A percentile compares a stretch with the other conserved stretches of the same genome.
Conservation (phyloP, 2,797 vertebrate species). For the Mormyrus hasselquistii region DNA sequence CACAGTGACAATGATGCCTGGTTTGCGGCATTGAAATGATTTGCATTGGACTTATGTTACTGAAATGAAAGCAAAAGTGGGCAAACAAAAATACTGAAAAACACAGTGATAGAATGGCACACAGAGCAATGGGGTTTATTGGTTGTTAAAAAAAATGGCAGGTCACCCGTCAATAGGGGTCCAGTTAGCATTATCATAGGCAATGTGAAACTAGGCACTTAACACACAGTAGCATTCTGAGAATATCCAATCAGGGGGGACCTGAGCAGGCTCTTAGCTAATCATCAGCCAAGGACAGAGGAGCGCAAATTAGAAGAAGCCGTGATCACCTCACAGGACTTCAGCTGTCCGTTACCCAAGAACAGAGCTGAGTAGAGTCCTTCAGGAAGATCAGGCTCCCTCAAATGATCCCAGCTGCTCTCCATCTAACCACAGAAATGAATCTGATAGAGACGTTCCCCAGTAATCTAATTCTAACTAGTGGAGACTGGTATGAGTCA, state of each 20-base stretch:
- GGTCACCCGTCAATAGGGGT: background rate
- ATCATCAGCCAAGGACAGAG: background rate
- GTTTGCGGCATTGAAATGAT: background rate
- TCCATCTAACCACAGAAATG: background rate
- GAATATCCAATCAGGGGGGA: background rate
- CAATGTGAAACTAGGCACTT: background rate
- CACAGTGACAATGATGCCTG: background rate
- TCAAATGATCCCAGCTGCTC: background rate
- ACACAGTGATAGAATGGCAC: background rate
- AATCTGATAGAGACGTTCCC: background rate
- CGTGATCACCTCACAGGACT: background rate
- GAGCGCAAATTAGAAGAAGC: background rate
- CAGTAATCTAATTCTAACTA: background rate
- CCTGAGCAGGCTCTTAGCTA: background rate
- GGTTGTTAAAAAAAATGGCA: background rate
- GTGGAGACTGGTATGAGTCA: background rate
- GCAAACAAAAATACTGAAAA: background rate
- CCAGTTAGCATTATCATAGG: background rate
- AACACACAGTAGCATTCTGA: background rate
- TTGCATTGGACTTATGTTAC: background rate
- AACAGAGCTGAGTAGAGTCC: background rate
- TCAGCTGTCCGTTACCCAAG: background rate
- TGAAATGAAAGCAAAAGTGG: background rate
- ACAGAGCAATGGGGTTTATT: background rate
- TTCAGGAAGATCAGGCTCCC: background rate